phyloP scores from a whole-genome alignment of 1,140 invertebrate genomes.

The Aphidius ervi region DNA sequence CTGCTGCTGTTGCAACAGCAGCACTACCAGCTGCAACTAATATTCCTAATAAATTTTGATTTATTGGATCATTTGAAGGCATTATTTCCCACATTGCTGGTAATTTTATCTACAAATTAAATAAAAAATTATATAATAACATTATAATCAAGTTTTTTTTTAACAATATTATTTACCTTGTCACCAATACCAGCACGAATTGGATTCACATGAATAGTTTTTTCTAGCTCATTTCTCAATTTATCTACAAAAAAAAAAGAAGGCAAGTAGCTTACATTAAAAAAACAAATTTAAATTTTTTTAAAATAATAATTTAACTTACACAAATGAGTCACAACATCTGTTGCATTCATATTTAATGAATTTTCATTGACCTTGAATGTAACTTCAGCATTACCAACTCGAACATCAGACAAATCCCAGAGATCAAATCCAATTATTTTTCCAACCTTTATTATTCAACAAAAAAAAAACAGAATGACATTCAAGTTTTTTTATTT shows the following conservation, averaged over 20 bases:
- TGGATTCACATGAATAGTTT: conserved; percentile 61
- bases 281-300: background rate
- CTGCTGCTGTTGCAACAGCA: conserved; percentile 65
- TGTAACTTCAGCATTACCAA: conserved; percentile 71
- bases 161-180: conserved; percentile 54
- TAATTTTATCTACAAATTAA: conserved; percentile 52
- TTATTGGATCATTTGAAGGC: conserved; percentile 39
- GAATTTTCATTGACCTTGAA: conserved; percentile 74
- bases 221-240: conserved; percentile 59
- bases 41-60: conserved; percentile 48
- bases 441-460: conserved; percentile 51
- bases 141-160: conserved; percentile 28
- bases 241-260: conserved; percentile 53
- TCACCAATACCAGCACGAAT: conserved; percentile 73
- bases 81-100: conserved; percentile 53
- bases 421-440: conserved; percentile 59
- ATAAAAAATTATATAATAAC: background rate
- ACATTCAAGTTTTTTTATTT: no score
- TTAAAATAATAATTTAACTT: conserved; percentile 27
- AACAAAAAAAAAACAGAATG: background rate
- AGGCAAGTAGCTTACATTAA: background rate
- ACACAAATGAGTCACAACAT: conserved; percentile 71
- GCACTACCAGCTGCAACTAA: conserved; percentile 63
- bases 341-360: conserved; percentile 65
- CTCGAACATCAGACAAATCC: conserved; percentile 59